Conservation (phyloP, 2,888 invertebrate genomes). For the Drosophila pegasa region DNA sequence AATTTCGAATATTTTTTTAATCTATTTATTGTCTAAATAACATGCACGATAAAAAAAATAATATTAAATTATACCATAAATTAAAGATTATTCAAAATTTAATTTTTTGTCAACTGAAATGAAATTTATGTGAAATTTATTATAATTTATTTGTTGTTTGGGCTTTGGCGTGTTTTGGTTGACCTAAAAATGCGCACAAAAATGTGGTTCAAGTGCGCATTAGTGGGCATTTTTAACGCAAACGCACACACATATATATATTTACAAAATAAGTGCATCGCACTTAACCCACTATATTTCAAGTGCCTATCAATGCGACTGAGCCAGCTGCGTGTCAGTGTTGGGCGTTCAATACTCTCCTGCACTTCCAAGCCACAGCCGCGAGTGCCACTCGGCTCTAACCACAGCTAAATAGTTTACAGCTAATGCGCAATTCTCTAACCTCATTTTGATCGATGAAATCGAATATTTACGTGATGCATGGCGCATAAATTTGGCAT, state of each 20-base stretch:
- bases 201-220: constrained; percentile 31
- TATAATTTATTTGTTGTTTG: constrained; percentile 7
- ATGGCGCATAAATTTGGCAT: neutral
- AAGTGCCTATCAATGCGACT: constrained; percentile 47
- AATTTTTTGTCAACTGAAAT: neutral
- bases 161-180: constrained; percentile 4
- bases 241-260: constrained; percentile 2
- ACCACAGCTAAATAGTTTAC: constrained; percentile 43
- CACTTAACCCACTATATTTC: constrained; percentile 70
- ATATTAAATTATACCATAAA: neutral
- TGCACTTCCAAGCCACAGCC: neutral
- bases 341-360: constrained; percentile 1
- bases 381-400: constrained; percentile 24
- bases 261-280: constrained; percentile 35
- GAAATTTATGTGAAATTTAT: neutral
- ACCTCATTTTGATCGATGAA: constrained; percentile 22
- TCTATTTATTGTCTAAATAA: too few relatives aligned
- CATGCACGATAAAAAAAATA: too few relatives aligned
- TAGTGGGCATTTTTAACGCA: constrained; percentile 22
- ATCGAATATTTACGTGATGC: neutral
- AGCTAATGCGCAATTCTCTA: constrained; percentile 38
- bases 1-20: too few relatives aligned
- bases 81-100: neutral
- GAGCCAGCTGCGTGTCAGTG: constrained; percentile 53
- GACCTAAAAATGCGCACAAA: constrained; percentile 34